Evolutionary conservation across 2,797 vertebrate species (phyloP).

Genomic region (Hirundo rustica): DNA sequence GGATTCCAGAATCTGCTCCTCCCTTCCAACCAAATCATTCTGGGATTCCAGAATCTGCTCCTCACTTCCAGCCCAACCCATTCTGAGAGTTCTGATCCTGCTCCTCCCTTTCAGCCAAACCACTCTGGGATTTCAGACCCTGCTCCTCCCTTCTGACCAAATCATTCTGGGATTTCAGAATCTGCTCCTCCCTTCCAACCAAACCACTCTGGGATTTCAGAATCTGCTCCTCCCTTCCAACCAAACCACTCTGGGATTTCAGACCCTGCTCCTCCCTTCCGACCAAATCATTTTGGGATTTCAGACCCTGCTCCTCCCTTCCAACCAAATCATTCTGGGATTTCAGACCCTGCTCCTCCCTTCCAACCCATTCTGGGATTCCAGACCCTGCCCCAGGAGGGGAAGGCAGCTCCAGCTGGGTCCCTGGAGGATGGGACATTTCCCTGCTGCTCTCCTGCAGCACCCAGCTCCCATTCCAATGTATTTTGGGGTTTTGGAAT

Average conservation of each 20-base stretch:
- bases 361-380: not conserved
- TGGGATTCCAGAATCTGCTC: too few species aligned
- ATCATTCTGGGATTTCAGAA: rapidly evolving
- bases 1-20: too few species aligned
- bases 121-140: too few species aligned
- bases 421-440: not conserved
- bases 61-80: not conserved
- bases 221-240: not conserved
- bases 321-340: not conserved
- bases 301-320: not conserved
- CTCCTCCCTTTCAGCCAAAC: too few species aligned
- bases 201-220: not conserved
- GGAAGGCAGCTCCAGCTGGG: not conserved
- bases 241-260: too few species aligned
- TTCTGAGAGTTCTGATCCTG: not conserved
- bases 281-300: not conserved
- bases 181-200: not conserved
- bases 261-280: too few species aligned
- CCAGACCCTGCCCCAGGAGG: not conserved
- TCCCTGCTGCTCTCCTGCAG: not conserved
- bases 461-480: not conserved
- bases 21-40: too few species aligned
- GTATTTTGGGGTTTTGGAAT: not conserved
- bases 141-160: not conserved
- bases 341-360: not conserved